These are phyloP conservation scores for Thomomys bottae DNA, from an alignment of 2,113 vertebrate species.

Conservation along the genomic window DNA sequence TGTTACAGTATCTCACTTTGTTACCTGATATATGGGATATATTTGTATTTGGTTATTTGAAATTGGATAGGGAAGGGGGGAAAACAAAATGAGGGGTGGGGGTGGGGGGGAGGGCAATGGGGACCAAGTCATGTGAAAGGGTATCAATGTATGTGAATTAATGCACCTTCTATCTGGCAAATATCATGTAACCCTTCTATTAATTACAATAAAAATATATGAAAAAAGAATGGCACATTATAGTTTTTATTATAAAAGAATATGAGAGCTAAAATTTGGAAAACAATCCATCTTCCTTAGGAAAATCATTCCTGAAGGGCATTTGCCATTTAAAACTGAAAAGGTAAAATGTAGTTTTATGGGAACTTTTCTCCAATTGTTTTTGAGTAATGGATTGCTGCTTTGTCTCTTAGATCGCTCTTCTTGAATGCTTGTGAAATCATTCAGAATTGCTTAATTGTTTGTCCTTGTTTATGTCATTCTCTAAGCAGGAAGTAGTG, in stretches of 20 bases:
- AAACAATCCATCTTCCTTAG: constrained; percentile 20
- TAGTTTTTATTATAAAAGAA: constrained; percentile 29
- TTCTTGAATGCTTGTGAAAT: constrained; percentile 30
- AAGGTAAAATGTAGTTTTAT: neutral
- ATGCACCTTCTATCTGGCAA: too few relatives aligned
- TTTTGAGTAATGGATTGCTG: neutral
- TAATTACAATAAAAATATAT: too few relatives aligned
- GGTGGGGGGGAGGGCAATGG: too few relatives aligned
- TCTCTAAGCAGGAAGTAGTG: neutral
- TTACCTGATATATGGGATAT: too few relatives aligned
- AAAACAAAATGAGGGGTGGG: too few relatives aligned
- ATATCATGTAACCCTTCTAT: too few relatives aligned
- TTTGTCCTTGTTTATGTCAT: constrained; percentile 41
- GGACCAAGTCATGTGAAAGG: too few relatives aligned
- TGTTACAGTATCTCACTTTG: too few relatives aligned
- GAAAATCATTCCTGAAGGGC: constrained; percentile 2
- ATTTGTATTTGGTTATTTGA: too few relatives aligned
- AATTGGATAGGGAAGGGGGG: too few relatives aligned
- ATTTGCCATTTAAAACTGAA: constrained; percentile 24
- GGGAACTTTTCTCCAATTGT: constrained; percentile 41
- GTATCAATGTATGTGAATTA: too few relatives aligned
- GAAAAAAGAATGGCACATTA: neutral
- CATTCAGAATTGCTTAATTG: neutral
- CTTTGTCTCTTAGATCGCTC: neutral
- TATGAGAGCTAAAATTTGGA: constrained; percentile 3